A percentile compares a stretch with the other conserved stretches of the same genome.
Conservation (phyloP, 2,113 vertebrate species). For the Nesoenas mayeri region DNA sequence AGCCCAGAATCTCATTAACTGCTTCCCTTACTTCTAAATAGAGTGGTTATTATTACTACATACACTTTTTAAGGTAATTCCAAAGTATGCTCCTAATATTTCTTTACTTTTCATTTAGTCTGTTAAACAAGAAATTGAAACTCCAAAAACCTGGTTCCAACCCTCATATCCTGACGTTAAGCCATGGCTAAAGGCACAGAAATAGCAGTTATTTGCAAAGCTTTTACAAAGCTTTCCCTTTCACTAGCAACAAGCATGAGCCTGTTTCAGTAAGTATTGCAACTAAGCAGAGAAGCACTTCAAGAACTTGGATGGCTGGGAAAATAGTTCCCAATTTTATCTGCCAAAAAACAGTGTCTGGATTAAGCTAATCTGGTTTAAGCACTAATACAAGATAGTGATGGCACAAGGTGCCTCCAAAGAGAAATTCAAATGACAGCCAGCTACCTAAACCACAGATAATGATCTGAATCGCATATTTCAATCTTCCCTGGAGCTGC, state of each 20-base stretch:
- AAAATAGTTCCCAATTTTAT: not conserved
- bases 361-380: not conserved
- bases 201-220: not conserved
- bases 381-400: not conserved
- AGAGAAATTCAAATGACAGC: not conserved
- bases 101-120: not conserved
- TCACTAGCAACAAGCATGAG: not conserved
- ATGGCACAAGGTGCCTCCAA: not conserved
- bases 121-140: not conserved
- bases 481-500: not conserved
- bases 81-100: not conserved
- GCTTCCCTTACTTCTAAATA: not conserved
- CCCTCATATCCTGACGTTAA: not conserved
- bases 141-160: not conserved
- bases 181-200: not conserved
- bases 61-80: not conserved
- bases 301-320: not conserved
- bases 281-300: not conserved
- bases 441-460: not conserved
- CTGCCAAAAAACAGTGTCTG: not conserved
- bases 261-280: not conserved
- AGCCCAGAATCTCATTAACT: not conserved
- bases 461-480: not conserved
- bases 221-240: not conserved
- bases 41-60: not conserved